Evolutionary conservation across 2,113 vertebrate genomes (phyloP).

Genomic region (Myrmecophaga tridactyla): DNA sequence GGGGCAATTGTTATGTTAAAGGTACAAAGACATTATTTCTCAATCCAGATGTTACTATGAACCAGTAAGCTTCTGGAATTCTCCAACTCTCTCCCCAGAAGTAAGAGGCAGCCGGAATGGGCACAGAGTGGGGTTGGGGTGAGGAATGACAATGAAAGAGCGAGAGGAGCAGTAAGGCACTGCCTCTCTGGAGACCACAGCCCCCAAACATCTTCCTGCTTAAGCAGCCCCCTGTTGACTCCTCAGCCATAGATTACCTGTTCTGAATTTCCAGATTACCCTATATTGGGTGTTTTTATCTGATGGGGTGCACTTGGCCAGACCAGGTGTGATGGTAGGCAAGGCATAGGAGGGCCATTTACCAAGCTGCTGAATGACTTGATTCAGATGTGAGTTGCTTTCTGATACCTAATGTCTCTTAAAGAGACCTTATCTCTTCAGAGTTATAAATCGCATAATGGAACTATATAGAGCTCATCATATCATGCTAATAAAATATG

Average conservation of each 20-base stretch:
- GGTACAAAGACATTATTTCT: neutral
- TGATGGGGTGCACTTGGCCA: neutral
- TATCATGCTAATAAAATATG: neutral
- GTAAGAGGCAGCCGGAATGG: neutral
- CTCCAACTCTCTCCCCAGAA: neutral
- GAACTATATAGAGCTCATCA: neutral
- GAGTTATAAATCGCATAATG: neutral
- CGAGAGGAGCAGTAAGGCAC: neutral
- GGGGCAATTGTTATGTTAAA: neutral
- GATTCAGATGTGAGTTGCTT: neutral
- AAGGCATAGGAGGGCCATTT: neutral
- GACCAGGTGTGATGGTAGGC: neutral
- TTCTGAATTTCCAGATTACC: neutral
- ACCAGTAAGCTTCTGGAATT: neutral
- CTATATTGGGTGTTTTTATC: neutral
- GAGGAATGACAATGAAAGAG: neutral
- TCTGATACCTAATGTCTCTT: neutral
- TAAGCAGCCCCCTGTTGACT: neutral
- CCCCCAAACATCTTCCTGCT: neutral
- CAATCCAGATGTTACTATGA: neutral
- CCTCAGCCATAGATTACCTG: neutral
- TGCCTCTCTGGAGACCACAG: neutral
- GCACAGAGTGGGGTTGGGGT: accelerated
- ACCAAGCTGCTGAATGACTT: neutral
- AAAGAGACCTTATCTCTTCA: neutral